Evolutionary conservation across 2,888 invertebrate species (phyloP), one percentile per base, ranked within the genome.

Genomic region (Unio pictorum): DNA sequence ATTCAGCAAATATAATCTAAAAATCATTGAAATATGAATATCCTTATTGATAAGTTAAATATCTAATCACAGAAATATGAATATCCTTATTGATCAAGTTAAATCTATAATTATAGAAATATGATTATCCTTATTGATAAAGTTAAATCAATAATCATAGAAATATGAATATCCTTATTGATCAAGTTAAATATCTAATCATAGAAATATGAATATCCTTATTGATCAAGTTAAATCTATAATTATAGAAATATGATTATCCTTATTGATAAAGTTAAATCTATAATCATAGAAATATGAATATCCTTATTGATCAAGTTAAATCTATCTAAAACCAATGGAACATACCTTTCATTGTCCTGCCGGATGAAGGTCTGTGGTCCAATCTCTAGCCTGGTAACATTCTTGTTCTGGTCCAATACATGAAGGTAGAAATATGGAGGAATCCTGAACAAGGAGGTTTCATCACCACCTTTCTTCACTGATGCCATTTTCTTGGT

Each of bases 361-460:
- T 91, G 91, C 61, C 91, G 78, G 72, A 91, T 89, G 83, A 87
- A 91, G 26, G 91, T 91, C 81, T 91, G 87, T 28, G 91, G 91
- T 55, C 91, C 91, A 69, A 90, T 86, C 81, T 91, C 91, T 30
- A 91, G 85, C 62, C 90, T 77, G 6, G 91, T 91, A 30, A 91
- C 90, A 86, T 91, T 91, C 55, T 89, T 87, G 73, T 91, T 91
- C 81, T 91, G 90, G 78, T 92, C 91, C 34, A 92, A 80, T 23
- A 91, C 91, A 85, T 91, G 91, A 67, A 91, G 83, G 81, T 91
- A 91, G 76, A 85, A 89, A 78, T 90, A 90, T 0, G 91, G 91
- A 17, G 91, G 90, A 61, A 91, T 90, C 18, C 91, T 72, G 79
- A 80, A 87, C 61, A 89, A 80, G 60, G 89, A 83, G 45, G 45